These are phyloP conservation scores for Nomada fucata DNA, from an alignment of 2,888 invertebrate genomes.

Conservation along the genomic window DNA sequence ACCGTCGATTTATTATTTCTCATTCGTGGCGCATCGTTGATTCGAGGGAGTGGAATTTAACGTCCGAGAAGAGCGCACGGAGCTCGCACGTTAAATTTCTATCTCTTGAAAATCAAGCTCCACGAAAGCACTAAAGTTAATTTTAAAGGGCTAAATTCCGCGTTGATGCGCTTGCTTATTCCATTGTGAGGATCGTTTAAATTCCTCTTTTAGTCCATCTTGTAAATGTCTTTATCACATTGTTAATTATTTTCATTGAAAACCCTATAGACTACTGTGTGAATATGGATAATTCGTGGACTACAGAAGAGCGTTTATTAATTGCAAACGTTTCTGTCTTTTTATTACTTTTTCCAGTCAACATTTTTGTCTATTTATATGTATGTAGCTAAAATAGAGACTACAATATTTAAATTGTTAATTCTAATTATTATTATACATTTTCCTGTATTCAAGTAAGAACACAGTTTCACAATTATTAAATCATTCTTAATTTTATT, in stretches of 20 bases:
- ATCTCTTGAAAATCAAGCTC: slow-evolving; percentile 41
- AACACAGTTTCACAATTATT: too few species aligned
- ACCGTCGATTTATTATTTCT: slow-evolving; percentile 9
- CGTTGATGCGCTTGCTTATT: not conserved
- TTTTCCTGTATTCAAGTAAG: too few species aligned
- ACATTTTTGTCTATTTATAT: too few species aligned
- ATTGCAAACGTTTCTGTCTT: too few species aligned
- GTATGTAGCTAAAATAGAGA: too few species aligned
- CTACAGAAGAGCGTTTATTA: not conserved
- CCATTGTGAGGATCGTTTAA: slow-evolving; percentile 4
- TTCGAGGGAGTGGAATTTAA: slow-evolving; percentile 25
- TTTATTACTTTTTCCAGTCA: too few species aligned
- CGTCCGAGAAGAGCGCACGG: not conserved
- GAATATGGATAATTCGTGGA: not conserved
- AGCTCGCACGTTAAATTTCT: slow-evolving; percentile 35
- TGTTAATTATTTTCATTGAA: not conserved
- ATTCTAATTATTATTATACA: too few species aligned
- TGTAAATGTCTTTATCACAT: too few species aligned
- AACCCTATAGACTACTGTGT: too few species aligned
- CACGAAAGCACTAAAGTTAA: not conserved
- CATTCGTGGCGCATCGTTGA: slow-evolving; percentile 14
- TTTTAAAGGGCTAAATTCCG: slow-evolving; percentile 20
- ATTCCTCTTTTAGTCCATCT: too few species aligned
- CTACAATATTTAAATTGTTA: too few species aligned
- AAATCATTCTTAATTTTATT: too few species aligned